Conservation (phyloP, 2,888 invertebrate species). For the Ophioninae sp. region DNA sequence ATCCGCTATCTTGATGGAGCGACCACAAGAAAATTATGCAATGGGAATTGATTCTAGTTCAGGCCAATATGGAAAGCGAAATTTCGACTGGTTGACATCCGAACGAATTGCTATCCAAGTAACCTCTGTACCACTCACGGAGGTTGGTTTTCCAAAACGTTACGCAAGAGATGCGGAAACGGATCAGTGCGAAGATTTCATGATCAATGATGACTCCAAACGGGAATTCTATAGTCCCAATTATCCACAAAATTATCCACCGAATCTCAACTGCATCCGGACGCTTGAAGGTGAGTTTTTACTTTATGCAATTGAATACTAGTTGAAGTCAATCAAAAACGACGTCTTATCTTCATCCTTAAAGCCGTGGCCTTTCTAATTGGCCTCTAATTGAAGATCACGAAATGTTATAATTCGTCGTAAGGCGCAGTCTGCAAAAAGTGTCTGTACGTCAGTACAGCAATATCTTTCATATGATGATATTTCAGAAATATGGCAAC, state of each 20-base stretch:
- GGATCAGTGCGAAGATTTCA: conserved; percentile 83
- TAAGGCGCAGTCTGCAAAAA: background rate
- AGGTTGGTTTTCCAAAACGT: conserved; percentile 66
- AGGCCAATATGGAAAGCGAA: background rate
- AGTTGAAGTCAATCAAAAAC: background rate
- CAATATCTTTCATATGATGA: no score
- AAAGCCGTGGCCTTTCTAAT: background rate
- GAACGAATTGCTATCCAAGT: conserved; percentile 8
- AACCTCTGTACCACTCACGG: conserved; percentile 45
- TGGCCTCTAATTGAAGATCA: background rate
- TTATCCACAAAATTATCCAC: conserved; percentile 86
- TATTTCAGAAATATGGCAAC: no score
- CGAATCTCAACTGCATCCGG: conserved; percentile 86
- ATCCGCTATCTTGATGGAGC: conserved; percentile 1
- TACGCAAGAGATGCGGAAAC: conserved; percentile 72
- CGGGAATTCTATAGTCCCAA: conserved; percentile 87
- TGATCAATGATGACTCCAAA: conserved; percentile 83
- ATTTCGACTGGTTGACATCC: conserved; percentile 31
- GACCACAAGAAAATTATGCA: background rate
- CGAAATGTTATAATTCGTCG: background rate
- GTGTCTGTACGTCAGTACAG: no score
- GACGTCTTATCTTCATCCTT: background rate
- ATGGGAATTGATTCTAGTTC: background rate
- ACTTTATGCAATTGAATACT: background rate
- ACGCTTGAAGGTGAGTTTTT: conserved; percentile 85